A percentile compares a stretch with the other conserved stretches of the same genome.
Conservation (phyloP, 1,140 invertebrate genomes). For the Diprion similis region DNA sequence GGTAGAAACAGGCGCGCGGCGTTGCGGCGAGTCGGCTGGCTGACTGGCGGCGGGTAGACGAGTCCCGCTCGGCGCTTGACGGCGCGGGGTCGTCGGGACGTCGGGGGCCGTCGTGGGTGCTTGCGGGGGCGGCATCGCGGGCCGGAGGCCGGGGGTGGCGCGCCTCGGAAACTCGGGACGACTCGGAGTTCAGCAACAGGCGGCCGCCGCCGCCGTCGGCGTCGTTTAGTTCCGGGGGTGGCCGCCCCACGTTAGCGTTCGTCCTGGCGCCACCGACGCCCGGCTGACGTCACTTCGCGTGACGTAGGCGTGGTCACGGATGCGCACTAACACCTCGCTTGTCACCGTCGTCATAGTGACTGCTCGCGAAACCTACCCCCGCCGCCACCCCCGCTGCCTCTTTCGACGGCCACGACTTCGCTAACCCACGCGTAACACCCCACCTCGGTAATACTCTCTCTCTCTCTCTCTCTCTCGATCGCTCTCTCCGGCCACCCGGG, state of each 20-base stretch:
- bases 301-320: slow-evolving; percentile 62
- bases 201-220: slow-evolving; percentile 35
- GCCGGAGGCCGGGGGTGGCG: slow-evolving; percentile 15
- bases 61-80: slow-evolving; percentile 45
- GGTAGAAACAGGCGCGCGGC: slow-evolving; percentile 45
- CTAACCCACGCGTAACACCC: slow-evolving; percentile 5
- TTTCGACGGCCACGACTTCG: slow-evolving; percentile 6
- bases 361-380: slow-evolving; percentile 42
- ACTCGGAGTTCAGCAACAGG: slow-evolving; percentile 48
- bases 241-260: slow-evolving; percentile 43
- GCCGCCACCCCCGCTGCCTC: slow-evolving; percentile 8
- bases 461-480: slow-evolving; percentile 19
- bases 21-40: slow-evolving; percentile 56
- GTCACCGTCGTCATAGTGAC: slow-evolving; percentile 62
- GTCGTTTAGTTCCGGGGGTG: slow-evolving; percentile 2
- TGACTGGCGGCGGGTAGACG: slow-evolving; percentile 52
- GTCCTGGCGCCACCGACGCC: slow-evolving; percentile 41
- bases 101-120: slow-evolving; percentile 38
- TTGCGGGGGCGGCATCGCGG: slow-evolving; percentile 24
- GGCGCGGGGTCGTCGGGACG: slow-evolving; percentile 44
- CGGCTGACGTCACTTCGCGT: slow-evolving; percentile 54
- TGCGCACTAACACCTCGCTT: slow-evolving; percentile 59
- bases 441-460: slow-evolving; percentile 13
- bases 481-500: slow-evolving; percentile 17
- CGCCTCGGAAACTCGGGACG: background rate